Evolutionary conservation across 2,797 vertebrate genomes (phyloP), one percentile per base, ranked within the genome.

Genomic region (Lepus townsendii): DNA sequence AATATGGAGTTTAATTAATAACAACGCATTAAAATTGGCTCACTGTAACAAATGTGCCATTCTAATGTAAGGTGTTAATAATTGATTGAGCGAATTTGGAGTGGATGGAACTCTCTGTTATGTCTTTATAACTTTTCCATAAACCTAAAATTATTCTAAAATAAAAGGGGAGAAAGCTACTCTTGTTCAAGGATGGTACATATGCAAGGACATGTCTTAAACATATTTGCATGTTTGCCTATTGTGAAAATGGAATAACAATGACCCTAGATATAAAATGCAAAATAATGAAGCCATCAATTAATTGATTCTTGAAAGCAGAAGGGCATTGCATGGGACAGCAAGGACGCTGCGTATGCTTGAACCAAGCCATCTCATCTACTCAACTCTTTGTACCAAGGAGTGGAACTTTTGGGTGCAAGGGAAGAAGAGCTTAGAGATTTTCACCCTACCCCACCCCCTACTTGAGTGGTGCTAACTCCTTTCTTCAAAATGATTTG

Each of bases 121-220:
- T 57, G 54, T 32, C 68, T 47, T 92, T 62, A 16, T 7, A 77
- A 4, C 8, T 84, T 60, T 85, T 60, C 30, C 60, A 14, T 27
- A 92, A 84, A 42, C 66, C 71, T 84, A 22, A 66, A 77, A 32
- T 11, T 50, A 42, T 62, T 83, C 4, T 75, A 30, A 62, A 73
- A 24, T 57, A 14, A 11, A 77, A 35, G 63, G 16, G 20, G 71
- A 19, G 4, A 38, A 42, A 62, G 9, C 6, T 14, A 69, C 6
- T 54, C 52, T 63, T 19, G 6, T 79, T 92, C 47, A 91, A 82
- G 54, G 24, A 65, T 80, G 69, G 9, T 17, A 82, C 4, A 6
- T 17, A 22, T 10, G 57, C 8, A 27, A 73, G 80, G 20, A 71
- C 26, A 35, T 71, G 38, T 30, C 32, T 24, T 86, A 12, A 71